Evolutionary conservation across 2,888 invertebrate genomes (phyloP).

Genomic region (Scaptomyza polygonia): DNA sequence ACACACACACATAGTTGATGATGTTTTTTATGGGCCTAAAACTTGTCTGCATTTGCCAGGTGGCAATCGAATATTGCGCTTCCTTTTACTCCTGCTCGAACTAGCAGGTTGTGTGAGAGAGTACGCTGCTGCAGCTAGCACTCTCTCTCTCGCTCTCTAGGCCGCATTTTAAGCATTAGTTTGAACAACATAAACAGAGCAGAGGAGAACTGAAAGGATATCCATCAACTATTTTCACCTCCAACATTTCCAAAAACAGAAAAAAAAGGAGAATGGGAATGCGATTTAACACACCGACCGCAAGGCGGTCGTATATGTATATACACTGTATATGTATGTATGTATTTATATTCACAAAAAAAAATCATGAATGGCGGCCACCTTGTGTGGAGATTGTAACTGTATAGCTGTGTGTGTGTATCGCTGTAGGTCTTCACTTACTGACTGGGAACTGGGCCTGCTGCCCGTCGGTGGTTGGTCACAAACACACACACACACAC

Average conservation of each 20-base stretch:
- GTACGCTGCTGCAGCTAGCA: slow-evolving; percentile 15
- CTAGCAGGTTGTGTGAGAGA: slow-evolving; percentile 27
- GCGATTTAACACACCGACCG: slow-evolving; percentile 44
- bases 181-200: slow-evolving; percentile 74
- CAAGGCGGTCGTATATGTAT: slow-evolving; percentile 51
- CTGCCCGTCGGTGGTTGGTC: slow-evolving; percentile 67
- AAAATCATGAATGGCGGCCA: slow-evolving; percentile 74
- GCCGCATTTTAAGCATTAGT: slow-evolving; percentile 79
- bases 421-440: slow-evolving; percentile 78
- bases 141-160: slow-evolving; percentile 34
- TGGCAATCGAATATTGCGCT: slow-evolving; percentile 31
- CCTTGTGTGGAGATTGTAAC: slow-evolving; percentile 21
- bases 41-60: slow-evolving; percentile 43
- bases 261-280: slow-evolving; percentile 28
- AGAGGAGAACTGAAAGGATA: neutral
- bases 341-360: slow-evolving; percentile 28
- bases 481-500: slow-evolving; percentile 29
- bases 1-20: no score
- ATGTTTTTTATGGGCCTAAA: slow-evolving; percentile 8
- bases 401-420: slow-evolving; percentile 25
- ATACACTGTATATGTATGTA: slow-evolving; percentile 8
- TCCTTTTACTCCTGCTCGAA: slow-evolving; percentile 3
- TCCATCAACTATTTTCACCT: slow-evolving; percentile 52
- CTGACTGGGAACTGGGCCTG: slow-evolving; percentile 70
- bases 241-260: slow-evolving; percentile 5